phyloP scores from a whole-genome alignment of 2,797 vertebrate genomes.

The Dendrocincla tyrannina region DNA sequence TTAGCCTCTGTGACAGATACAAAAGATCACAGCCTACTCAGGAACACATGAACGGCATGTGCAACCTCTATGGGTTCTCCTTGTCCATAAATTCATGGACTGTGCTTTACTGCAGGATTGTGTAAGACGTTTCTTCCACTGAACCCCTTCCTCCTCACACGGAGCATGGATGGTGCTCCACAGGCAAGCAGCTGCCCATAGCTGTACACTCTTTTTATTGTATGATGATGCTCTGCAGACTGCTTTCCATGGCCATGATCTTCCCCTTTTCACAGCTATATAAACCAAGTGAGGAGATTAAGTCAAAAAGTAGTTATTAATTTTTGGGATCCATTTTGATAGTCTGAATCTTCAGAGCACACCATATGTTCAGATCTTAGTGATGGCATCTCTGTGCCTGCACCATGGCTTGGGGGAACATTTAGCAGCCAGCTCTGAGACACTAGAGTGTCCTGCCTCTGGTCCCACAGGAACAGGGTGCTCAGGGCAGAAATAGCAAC shows the following conservation, averaged over 20 bases:
- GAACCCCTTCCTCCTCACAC: not conserved
- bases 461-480: not conserved
- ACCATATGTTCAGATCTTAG: not conserved
- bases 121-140: not conserved
- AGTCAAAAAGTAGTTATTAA: not conserved
- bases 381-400: not conserved
- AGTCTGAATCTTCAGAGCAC: not conserved
- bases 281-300: not conserved
- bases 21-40: not conserved
- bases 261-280: not conserved
- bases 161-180: not conserved
- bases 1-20: not conserved
- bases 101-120: not conserved
- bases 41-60: not conserved
- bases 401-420: accelerated
- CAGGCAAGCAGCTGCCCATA: not conserved
- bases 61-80: not conserved
- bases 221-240: not conserved
- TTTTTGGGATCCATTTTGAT: not conserved
- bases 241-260: not conserved
- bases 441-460: not conserved
- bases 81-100: accelerated
- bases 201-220: not conserved
- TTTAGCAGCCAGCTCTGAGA: not conserved
- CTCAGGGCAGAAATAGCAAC: not conserved